Evolutionary conservation across 1,140 invertebrate genomes (phyloP), one percentile per base, ranked within the genome.

Genomic region (Choristoneura fumiferana): DNA sequence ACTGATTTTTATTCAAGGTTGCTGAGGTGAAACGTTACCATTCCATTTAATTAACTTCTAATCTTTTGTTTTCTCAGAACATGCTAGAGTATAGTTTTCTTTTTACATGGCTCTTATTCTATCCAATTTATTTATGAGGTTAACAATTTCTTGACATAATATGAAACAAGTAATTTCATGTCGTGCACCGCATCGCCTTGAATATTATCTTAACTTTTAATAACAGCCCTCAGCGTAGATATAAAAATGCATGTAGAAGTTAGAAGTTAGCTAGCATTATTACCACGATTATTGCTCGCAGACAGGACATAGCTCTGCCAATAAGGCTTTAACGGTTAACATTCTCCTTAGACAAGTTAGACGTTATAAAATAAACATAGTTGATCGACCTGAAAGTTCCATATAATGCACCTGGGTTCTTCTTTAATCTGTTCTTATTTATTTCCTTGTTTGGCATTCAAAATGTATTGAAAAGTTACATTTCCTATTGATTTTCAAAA

Each of bases 181-280:
- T 66, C 76, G 71, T 76, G 73, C 69, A 69, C 55, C 57, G 59
- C 64, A 72, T 76, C 73, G 65, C 54, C n/a, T 60, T 53, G 22
- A 66, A 72, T 72, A 71, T 78, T 76, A 78, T 76, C 73, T 67
- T 52, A 65, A 79, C 52, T 75, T 75, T 71, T 73, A 77, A 75
- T 77, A 75, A 72, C 65, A 58, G 55, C 43, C 64, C 59, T 64
- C 53, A 73, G 54, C 43, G 34, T 15, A 2, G 2, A 6, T 63
- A 68, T 71, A 75, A 77, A 72, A 75, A 67, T 67, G 67, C 62
- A 72, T 73, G 58, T 58, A 67, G 54, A 69, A 63, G 54, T 73
- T 58, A 67, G 52, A 69, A 63, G 54, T 73, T 63, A 62, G 60
- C 58, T 65, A 55, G 53, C 58, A 63, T 59, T 54, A 53, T 58